Percentiles rank a stretch among this genome's conserved stretches.
Conservation (phyloP, 2,113 vertebrate species). For the Myotis lucifugus region DNA sequence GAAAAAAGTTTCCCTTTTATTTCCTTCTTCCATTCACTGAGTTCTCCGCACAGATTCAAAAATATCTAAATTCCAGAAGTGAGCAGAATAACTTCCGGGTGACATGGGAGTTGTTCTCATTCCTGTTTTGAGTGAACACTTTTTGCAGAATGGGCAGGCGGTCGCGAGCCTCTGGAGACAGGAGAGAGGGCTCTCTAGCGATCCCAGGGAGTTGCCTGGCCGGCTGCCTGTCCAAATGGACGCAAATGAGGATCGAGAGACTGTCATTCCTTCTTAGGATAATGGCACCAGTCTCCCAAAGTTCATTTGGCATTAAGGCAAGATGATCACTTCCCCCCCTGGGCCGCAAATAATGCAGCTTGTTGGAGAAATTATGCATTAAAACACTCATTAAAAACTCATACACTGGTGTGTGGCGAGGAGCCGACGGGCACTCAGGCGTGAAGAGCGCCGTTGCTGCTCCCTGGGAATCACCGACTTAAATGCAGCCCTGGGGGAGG, state of each 20-base stretch:
- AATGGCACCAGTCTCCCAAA: not conserved
- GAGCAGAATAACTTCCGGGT: not conserved
- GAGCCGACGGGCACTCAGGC: not conserved
- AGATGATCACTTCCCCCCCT: not conserved
- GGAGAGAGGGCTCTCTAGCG: not conserved
- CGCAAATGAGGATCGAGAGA: not conserved
- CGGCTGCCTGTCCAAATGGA: not conserved
- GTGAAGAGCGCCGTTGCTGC: not conserved
- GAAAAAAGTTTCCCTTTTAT: not conserved
- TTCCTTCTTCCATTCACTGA: not conserved
- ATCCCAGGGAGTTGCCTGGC: not conserved
- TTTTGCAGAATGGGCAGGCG: not conserved
- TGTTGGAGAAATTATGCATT: constrained; percentile 54
- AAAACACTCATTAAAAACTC: constrained; percentile 61
- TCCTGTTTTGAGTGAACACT: not conserved
- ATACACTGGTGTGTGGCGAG: not conserved
- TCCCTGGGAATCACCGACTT: not conserved
- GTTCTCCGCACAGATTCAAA: not conserved
- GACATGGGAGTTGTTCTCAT: not conserved
- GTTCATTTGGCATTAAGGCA: constrained; percentile 46
- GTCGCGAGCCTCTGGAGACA: not conserved
- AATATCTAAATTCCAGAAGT: not conserved
- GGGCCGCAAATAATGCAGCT: constrained; percentile 46
- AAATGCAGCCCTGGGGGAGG: not conserved
- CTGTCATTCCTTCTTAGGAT: not conserved